phyloP scores from a whole-genome alignment of 2,797 vertebrate genomes.

The Gorsachius magnificus region DNA sequence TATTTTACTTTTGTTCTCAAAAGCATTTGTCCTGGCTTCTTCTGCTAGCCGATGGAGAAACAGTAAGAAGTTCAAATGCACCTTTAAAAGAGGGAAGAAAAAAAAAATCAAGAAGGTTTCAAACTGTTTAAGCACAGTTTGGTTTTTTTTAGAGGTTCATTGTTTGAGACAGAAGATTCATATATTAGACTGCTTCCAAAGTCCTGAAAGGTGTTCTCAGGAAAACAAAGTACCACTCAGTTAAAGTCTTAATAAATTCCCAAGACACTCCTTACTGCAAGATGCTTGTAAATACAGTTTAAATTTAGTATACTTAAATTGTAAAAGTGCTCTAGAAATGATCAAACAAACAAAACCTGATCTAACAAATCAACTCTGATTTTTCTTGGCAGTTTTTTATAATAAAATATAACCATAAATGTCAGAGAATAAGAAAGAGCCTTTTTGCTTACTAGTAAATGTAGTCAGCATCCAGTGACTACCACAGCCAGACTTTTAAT shows the following conservation, averaged over 20 bases:
- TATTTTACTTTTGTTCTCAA: conserved; percentile 81
- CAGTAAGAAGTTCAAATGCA: conserved; percentile 85
- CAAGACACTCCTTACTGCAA: neutral
- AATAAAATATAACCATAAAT: neutral
- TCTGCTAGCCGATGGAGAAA: conserved; percentile 87
- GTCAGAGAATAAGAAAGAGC: neutral
- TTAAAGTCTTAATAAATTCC: neutral
- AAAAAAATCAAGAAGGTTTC: neutral
- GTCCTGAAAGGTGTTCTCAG: neutral
- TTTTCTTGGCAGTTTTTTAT: neutral
- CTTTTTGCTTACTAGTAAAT: neutral
- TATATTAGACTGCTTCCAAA: neutral
- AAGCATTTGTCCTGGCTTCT: conserved; percentile 86
- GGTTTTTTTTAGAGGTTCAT: neutral
- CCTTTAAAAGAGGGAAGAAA: conserved; percentile 70
- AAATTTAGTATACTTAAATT: neutral
- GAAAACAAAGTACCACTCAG: neutral
- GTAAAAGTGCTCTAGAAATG: neutral
- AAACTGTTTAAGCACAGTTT: neutral
- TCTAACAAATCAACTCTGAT: neutral
- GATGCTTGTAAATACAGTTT: neutral
- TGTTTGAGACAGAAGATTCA: neutral
- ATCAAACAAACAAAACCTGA: neutral
- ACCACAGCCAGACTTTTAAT: neutral
- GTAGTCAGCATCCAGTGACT: neutral